Evolutionary conservation across 2,888 invertebrate genomes (phyloP).

Genomic region (Cryptus armator): DNA sequence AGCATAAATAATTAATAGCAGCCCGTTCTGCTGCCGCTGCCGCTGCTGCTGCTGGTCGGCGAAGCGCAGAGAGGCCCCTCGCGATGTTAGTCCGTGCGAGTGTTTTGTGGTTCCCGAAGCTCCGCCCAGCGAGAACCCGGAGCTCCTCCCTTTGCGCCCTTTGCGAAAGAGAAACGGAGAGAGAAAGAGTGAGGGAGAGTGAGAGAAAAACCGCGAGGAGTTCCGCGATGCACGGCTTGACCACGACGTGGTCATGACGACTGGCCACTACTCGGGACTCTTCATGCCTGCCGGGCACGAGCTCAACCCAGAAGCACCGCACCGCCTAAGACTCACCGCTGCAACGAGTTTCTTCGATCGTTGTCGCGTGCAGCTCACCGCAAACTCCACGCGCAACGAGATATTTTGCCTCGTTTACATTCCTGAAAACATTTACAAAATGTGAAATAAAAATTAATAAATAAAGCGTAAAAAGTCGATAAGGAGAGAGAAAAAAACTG

Average conservation of each 20-base stretch:
- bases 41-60: constrained; percentile 62
- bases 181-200: constrained; percentile 32
- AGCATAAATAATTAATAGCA: constrained; percentile 85
- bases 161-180: constrained; percentile 49
- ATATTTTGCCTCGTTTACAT: constrained; percentile 40
- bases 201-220: constrained; percentile 43
- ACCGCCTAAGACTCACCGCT: not conserved
- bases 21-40: constrained; percentile 79
- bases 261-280: constrained; percentile 38
- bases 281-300: constrained; percentile 45
- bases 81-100: constrained; percentile 62
- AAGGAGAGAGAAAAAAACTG: not conserved
- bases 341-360: constrained; percentile 44
- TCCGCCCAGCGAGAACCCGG: constrained; percentile 83
- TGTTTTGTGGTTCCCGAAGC: constrained; percentile 78
- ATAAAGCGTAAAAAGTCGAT: not conserved
- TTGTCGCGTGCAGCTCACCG: constrained; percentile 50
- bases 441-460: not conserved
- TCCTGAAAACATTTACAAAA: constrained; percentile 7
- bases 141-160: constrained; percentile 83
- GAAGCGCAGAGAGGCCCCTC: constrained; percentile 59
- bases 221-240: constrained; percentile 33
- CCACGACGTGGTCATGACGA: constrained; percentile 63
- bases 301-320: constrained; percentile 43
- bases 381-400: constrained; percentile 44